Evolutionary conservation across 2,888 invertebrate species (phyloP).

Genomic region (Oligia fasciuncula): DNA sequence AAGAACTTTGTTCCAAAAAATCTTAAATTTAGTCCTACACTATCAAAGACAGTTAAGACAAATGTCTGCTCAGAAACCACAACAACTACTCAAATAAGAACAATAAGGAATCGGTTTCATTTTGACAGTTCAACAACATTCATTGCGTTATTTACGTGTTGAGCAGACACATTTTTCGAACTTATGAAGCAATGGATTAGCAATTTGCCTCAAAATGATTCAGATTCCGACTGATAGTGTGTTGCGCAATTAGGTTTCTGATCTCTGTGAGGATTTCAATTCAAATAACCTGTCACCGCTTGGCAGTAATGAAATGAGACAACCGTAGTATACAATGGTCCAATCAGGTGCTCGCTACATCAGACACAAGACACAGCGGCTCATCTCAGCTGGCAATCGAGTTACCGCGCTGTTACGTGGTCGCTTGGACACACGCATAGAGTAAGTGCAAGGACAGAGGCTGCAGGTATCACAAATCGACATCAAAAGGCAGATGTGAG

Average conservation of each 20-base stretch:
- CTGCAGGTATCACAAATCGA: not conserved
- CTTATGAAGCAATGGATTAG: no score
- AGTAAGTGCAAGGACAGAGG: slow-evolving; percentile 42
- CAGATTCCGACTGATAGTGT: no score
- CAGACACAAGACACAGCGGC: slow-evolving; percentile 57
- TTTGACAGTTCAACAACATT: no score
- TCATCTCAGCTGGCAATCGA: slow-evolving; percentile 75
- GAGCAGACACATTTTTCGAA: no score
- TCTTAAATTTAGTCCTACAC: not conserved
- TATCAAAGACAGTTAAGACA: not conserved
- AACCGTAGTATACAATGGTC: slow-evolving; percentile 62
- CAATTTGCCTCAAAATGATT: no score
- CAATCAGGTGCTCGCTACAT: slow-evolving; percentile 60
- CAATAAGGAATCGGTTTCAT: no score
- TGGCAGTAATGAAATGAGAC: slow-evolving; percentile 29
- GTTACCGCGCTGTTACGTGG: slow-evolving; percentile 69
- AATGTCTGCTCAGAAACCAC: not conserved
- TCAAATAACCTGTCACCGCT: slow-evolving; percentile 15
- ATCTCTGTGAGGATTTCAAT: slow-evolving; percentile 23
- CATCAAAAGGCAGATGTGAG: not conserved
- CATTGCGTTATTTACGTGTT: no score
- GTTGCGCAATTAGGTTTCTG: no score
- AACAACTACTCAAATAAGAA: not conserved
- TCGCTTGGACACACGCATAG: slow-evolving; percentile 55
- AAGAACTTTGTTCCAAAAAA: no score